Evolutionary conservation across 2,888 invertebrate genomes (phyloP).

Genomic region (Vesta saturnalis): DNA sequence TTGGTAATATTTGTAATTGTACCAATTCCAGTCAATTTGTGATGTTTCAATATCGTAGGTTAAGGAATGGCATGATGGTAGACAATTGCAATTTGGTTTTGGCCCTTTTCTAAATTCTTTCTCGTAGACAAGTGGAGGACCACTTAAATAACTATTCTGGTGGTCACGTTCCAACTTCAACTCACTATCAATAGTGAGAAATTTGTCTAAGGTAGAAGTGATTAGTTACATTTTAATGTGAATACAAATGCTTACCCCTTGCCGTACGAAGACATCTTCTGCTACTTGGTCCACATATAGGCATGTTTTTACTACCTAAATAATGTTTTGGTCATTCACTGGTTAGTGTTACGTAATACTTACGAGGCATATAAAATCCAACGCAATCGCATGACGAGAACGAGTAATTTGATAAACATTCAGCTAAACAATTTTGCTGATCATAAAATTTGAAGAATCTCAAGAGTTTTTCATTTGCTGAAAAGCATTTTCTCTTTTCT

Average conservation of each 20-base stretch:
- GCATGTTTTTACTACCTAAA: background rate
- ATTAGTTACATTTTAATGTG: background rate
- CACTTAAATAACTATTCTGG: background rate
- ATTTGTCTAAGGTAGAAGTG: background rate
- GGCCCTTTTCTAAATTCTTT: background rate
- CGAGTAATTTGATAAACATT: slow-evolving; percentile 73
- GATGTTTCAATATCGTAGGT: slow-evolving; percentile 75
- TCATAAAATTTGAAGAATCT: slow-evolving; percentile 72
- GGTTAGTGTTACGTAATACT: slow-evolving; percentile 25
- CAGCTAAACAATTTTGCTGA: slow-evolving; percentile 73
- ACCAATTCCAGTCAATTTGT: slow-evolving; percentile 72
- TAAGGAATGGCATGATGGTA: slow-evolving; percentile 72
- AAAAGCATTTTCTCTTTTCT: slow-evolving; percentile 70
- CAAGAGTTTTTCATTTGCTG: slow-evolving; percentile 70
- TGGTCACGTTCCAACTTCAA: background rate
- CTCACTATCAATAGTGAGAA: background rate
- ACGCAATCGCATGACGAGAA: slow-evolving; percentile 69
- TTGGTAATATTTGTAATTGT: background rate
- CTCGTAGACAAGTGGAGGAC: background rate
- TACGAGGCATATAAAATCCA: slow-evolving; percentile 71
- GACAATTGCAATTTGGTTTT: slow-evolving; percentile 63
- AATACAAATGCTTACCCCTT: background rate
- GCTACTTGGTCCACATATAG: background rate
- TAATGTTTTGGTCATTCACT: too few relatives aligned
- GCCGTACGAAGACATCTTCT: background rate